Percentiles rank a stretch among this genome's conserved stretches.
Conservation (phyloP, 2,888 invertebrate species). For the Neocrepidodera transversa region DNA sequence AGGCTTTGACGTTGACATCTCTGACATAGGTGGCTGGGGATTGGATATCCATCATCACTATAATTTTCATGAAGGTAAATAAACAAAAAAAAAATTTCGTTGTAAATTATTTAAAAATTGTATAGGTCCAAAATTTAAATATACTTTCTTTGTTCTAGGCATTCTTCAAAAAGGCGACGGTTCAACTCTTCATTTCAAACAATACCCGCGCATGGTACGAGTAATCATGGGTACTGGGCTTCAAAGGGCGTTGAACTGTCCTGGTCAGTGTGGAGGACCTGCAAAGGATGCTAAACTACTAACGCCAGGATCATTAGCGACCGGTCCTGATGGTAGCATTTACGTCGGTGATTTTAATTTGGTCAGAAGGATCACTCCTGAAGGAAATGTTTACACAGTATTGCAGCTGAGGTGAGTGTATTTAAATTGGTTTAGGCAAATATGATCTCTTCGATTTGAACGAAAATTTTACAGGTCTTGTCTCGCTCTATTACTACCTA, state of each 20-base stretch:
- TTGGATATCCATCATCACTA: slow-evolving; percentile 98
- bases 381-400: slow-evolving; percentile 88
- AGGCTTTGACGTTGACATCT: slow-evolving; percentile 93
- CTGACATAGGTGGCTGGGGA: slow-evolving; percentile 98
- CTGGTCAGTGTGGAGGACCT: slow-evolving; percentile 84
- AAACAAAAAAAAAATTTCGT: no score
- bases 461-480: no score
- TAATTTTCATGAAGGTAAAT: slow-evolving; percentile 88
- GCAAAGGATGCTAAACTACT: slow-evolving; percentile 87
- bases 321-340: slow-evolving; percentile 94
- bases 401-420: slow-evolving; percentile 58
- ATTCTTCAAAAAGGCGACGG: slow-evolving; percentile 95
- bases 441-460: no score
- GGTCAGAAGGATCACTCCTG: slow-evolving; percentile 88
- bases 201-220: slow-evolving; percentile 88
- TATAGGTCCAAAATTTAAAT: no score
- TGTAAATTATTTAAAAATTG: no score
- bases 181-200: slow-evolving; percentile 90
- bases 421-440: no score
- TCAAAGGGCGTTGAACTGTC: slow-evolving; percentile 84
- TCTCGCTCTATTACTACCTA: no score
- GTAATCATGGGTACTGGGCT: slow-evolving; percentile 93
- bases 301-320: slow-evolving; percentile 92
- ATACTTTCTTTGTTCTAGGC: slow-evolving; percentile 52
- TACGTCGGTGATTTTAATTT: slow-evolving; percentile 98